Base-by-base conservation (phyloP, 2,888 invertebrate species). In the Drosophila anomalata region DNA sequence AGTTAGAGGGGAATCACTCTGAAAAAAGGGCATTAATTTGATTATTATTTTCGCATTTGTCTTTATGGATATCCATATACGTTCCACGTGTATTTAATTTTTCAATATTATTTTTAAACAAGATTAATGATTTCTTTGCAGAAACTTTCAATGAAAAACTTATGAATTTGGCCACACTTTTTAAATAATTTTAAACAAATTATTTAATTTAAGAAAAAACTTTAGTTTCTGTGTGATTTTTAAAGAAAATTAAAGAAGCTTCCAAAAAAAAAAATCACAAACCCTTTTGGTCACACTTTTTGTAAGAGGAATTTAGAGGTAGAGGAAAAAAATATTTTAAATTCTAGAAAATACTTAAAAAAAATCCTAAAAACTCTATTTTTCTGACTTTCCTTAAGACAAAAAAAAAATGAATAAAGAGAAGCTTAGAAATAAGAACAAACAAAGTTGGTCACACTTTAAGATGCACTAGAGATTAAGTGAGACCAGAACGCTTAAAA, bases 1-100 rank as follows among this genome's bases (percentile, higher is more conserved):
- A 26, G 61, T 48, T 48, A 24, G 12, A 1, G 61, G 60, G 58
- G 59, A 61, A 41, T 61, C 41, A 61, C 61, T 31, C 46, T 2
- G 31, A 29, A 24, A 22, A 61, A 2, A 22, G 9, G n/a, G 20
- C 14, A 8, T 47, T 29, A 1, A 22, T 20, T 29, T 22, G 9
- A 29, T 46, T 5, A 24, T 5, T 31, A 31, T 55, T 55, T 46
- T 36, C 7, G n/a, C 36, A 36, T 36, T 36, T 36, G 36, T n/a
- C 14, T 36, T n/a, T 36, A 36, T 36, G 7, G 7, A 36, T 14
- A n/a, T 17, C 12, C 12, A 9, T n/a, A 17, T 17, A 17, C 36
- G 12, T 9, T 7, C 20, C n/a, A 54, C 17, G 42, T 17, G 42
- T 11, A 1, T 20, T 20, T 20, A 22, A 42, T 41, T 8, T 41